Conservation (phyloP, 2,113 vertebrate species). For the Actenoides hombroni region DNA sequence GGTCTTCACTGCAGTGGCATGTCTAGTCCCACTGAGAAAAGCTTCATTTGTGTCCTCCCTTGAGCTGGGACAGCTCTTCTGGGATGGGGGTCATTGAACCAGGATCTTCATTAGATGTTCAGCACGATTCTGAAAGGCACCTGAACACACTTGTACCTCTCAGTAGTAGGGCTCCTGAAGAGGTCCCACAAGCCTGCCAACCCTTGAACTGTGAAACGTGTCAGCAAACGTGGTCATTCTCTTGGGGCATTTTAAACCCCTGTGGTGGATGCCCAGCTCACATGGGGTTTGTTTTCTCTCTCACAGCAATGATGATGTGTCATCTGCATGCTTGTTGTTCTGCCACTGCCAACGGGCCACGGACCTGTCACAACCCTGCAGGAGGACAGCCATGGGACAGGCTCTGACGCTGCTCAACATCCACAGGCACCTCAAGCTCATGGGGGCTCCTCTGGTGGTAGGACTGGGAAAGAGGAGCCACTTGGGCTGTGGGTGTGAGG, state of each 20-base stretch:
- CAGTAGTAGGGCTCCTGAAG: neutral
- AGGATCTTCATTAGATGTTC: neutral
- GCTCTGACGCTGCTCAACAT: constrained; percentile 84
- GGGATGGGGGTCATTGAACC: neutral
- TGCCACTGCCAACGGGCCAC: constrained; percentile 79
- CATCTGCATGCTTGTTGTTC: constrained; percentile 81
- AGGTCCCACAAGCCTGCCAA: neutral
- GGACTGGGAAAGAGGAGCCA: neutral
- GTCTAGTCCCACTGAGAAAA: neutral
- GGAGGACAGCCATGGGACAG: constrained; percentile 79
- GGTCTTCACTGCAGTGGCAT: neutral
- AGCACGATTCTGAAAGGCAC: neutral
- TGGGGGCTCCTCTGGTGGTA: constrained; percentile 91
- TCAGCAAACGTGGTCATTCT: neutral
- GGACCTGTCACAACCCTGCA: constrained; percentile 75
- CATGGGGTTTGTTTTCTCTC: neutral
- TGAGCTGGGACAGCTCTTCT: neutral
- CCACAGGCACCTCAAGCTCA: constrained; percentile 89
- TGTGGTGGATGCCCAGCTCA: neutral
- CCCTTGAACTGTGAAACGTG: neutral
- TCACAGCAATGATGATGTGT: constrained; percentile 68
- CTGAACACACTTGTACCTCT: neutral
- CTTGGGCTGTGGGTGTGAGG: neutral
- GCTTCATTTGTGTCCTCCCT: neutral
- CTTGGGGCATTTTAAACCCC: neutral